Conservation (phyloP, 2,888 invertebrate species). For the Argyresthia albistria region DNA sequence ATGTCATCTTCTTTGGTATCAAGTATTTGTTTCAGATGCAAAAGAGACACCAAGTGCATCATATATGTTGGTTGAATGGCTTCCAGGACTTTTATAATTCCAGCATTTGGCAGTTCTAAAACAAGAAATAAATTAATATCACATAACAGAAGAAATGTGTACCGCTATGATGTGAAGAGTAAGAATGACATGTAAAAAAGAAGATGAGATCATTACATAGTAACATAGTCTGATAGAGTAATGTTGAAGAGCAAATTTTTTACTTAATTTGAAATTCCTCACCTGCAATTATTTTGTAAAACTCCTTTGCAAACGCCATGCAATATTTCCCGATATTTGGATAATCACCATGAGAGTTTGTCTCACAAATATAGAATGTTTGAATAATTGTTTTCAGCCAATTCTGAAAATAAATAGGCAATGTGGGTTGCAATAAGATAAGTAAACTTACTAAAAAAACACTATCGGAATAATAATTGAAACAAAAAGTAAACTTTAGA, state of each 20-base stretch:
- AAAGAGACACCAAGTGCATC: constrained; percentile 34
- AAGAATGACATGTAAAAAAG: too few relatives aligned
- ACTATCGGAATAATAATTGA: too few relatives aligned
- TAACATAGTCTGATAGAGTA: too few relatives aligned
- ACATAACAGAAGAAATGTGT: too few relatives aligned
- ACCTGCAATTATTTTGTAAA: constrained; percentile 48
- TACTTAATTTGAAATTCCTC: constrained; percentile 8
- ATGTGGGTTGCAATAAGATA: too few relatives aligned
- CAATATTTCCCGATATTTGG: constrained; percentile 43
- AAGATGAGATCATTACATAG: too few relatives aligned
- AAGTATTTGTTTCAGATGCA: constrained; percentile 30
- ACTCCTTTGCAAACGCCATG: constrained; percentile 36
- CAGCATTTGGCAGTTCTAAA: constrained; percentile 42
- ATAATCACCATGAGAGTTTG: constrained; percentile 40
- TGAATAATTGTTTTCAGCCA: constrained; percentile 51
- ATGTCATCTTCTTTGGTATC: constrained; percentile 26
- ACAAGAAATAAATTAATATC: too few relatives aligned
- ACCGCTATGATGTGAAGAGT: too few relatives aligned
- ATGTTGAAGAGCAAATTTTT: too few relatives aligned
- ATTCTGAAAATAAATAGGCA: constrained; percentile 29
- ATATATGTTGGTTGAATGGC: constrained; percentile 46
- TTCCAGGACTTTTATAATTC: constrained; percentile 37
- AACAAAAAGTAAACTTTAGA: too few relatives aligned
- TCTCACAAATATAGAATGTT: constrained; percentile 47
- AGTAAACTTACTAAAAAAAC: too few relatives aligned